Evolutionary conservation across 2,797 vertebrate genomes (phyloP).

Genomic region (Hydrophis major): DNA sequence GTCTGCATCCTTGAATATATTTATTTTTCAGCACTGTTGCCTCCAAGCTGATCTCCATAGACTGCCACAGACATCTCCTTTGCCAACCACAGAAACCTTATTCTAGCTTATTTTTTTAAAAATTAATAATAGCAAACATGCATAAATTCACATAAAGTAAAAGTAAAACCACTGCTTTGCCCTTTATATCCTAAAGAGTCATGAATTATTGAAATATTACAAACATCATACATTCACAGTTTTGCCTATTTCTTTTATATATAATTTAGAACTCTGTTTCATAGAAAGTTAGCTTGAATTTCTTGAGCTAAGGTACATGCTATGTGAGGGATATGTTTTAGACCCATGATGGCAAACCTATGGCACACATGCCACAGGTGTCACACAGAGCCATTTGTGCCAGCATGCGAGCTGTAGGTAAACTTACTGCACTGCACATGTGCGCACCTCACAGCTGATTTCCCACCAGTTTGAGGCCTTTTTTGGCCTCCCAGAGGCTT

Average conservation of each 20-base stretch:
- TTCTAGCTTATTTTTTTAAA: not conserved
- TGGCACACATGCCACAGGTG: too few species aligned
- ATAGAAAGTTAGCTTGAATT: not conserved
- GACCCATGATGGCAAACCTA: not conserved
- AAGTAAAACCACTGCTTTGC: not conserved
- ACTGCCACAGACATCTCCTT: not conserved
- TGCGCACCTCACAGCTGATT: too few species aligned
- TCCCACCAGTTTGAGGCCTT: too few species aligned
- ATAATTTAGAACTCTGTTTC: not conserved
- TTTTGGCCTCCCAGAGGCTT: too few species aligned
- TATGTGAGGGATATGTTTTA: not conserved
- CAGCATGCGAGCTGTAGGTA: too few species aligned
- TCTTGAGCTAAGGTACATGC: not conserved
- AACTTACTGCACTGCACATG: too few species aligned
- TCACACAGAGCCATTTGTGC: too few species aligned
- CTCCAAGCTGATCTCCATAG: not conserved
- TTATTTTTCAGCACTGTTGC: constrained; percentile 20
- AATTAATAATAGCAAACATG: not conserved
- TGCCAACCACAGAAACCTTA: not conserved
- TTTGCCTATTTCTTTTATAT: constrained; percentile 16
- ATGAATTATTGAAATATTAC: constrained; percentile 1
- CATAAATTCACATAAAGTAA: not conserved
- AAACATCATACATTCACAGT: not conserved
- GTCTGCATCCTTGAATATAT: constrained; percentile 13
- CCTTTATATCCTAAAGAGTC: constrained; percentile 53